phyloP scores from a whole-genome alignment of 2,888 invertebrate genomes.

The Seira sanloemensis region DNA sequence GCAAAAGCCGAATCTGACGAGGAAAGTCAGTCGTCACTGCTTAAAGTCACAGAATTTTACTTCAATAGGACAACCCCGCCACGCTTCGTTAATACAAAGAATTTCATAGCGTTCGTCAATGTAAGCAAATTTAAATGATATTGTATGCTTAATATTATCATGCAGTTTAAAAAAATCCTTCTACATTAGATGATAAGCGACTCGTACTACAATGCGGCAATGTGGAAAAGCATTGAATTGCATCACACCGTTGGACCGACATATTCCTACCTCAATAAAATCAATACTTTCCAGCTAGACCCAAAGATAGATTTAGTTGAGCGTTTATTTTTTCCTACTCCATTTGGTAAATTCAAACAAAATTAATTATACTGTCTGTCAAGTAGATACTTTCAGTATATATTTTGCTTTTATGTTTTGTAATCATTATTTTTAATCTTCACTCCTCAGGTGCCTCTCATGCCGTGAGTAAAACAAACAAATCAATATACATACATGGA shows the following conservation, averaged over 20 bases:
- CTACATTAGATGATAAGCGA: conserved; percentile 23
- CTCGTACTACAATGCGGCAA: neutral
- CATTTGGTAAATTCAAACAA: neutral
- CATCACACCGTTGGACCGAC: conserved; percentile 15
- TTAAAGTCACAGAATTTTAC: conserved; percentile 27
- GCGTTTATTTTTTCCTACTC: neutral
- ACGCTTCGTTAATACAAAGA: neutral
- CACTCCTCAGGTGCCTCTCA: neutral
- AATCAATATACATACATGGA: neutral
- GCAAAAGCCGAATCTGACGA: neutral
- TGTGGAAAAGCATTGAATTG: neutral
- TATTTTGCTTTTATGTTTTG: too few species aligned
- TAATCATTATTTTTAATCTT: neutral
- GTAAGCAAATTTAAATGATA: neutral
- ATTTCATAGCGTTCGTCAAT: conserved; percentile 6
- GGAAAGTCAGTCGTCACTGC: conserved; percentile 11
- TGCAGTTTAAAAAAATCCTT: neutral
- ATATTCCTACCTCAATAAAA: neutral
- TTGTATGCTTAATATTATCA: neutral
- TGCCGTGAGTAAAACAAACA: neutral
- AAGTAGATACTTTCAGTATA: too few species aligned
- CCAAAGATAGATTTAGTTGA: neutral
- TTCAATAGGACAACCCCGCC: conserved; percentile 32
- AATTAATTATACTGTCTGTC: neutral
- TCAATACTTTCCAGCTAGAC: neutral